Percentiles rank a stretch among this genome's conserved stretches.
Evolutionary conservation across 2,888 invertebrate genomes (phyloP).

Genomic region (Podabrus alpinus): DNA sequence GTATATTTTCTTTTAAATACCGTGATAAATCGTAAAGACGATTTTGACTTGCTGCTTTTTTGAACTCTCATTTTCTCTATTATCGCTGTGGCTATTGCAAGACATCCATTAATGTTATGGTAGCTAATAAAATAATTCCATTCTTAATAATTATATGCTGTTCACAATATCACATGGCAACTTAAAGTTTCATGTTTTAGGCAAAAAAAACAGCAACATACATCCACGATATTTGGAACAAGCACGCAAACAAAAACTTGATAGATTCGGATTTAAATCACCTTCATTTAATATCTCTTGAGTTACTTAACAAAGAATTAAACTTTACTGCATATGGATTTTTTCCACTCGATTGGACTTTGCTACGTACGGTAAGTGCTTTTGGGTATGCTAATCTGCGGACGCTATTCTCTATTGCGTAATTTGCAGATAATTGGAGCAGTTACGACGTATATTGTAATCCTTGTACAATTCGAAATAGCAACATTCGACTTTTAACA

Average conservation of each 20-base stretch:
- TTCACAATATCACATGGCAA: too few relatives aligned
- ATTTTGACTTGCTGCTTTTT: too few relatives aligned
- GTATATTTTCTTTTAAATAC: too few relatives aligned
- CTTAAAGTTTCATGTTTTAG: constrained; percentile 4
- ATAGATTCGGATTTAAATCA: constrained; percentile 30
- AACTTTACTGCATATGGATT: constrained; percentile 34
- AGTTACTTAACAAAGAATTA: constrained; percentile 29
- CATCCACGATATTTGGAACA: constrained; percentile 37
- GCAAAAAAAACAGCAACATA: constrained; percentile 31
- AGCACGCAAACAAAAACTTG: constrained; percentile 29
- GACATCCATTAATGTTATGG: too few relatives aligned
- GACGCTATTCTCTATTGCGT: background rate
- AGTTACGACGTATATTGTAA: background rate
- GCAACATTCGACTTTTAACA: background rate
- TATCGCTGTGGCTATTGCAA: too few relatives aligned
- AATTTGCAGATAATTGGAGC: background rate
- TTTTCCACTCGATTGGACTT: constrained; percentile 35
- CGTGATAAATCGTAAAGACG: too few relatives aligned
- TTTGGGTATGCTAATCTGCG: too few relatives aligned
- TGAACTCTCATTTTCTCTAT: too few relatives aligned
- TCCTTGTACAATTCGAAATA: background rate
- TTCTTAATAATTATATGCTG: too few relatives aligned
- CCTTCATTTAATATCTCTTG: constrained; percentile 34
- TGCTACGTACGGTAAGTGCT: constrained; percentile 29
- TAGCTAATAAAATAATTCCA: too few relatives aligned